These are phyloP conservation scores for Nomada goodeniana DNA, from an alignment of 2,888 invertebrate genomes.

Conservation along the genomic window DNA sequence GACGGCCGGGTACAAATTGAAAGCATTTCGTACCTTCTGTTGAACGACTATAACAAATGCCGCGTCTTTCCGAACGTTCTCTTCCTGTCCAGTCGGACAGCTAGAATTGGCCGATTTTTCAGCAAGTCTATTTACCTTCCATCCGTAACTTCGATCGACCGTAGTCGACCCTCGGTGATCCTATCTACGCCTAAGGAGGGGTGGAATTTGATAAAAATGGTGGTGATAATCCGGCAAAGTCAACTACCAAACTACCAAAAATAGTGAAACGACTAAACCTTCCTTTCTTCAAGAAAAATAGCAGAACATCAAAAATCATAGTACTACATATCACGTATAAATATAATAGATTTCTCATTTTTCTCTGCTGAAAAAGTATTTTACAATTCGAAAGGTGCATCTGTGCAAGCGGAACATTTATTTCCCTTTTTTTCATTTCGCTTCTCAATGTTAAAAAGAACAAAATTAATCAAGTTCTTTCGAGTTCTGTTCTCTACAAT, in stretches of 20 bases:
- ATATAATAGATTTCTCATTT: background rate
- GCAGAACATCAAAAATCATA: background rate
- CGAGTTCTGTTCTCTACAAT: background rate
- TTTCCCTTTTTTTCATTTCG: too few species aligned
- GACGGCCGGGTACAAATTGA: constrained; percentile 72
- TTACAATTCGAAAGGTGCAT: too few species aligned
- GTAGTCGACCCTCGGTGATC: constrained; percentile 40
- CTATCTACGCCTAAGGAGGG: constrained; percentile 15
- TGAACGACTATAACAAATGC: constrained; percentile 55
- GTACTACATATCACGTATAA: too few species aligned
- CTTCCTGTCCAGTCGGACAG: constrained; percentile 41
- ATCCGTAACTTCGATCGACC: constrained; percentile 49
- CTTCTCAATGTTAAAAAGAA: background rate
- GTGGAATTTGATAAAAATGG: constrained; percentile 66
- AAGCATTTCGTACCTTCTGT: constrained; percentile 64
- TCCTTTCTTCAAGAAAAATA: background rate
- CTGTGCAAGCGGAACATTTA: too few species aligned
- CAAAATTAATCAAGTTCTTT: background rate
- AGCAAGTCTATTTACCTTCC: constrained; percentile 67
- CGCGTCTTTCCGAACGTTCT: constrained; percentile 37
- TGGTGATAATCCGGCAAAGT: constrained; percentile 10
- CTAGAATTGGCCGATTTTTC: constrained; percentile 69
- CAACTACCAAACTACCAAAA: background rate
- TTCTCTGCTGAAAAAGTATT: too few species aligned
- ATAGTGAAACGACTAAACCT: background rate